Evolutionary conservation across 2,113 vertebrate genomes (phyloP), one percentile per base, ranked within the genome.

Genomic region (Grallaria varia): DNA sequence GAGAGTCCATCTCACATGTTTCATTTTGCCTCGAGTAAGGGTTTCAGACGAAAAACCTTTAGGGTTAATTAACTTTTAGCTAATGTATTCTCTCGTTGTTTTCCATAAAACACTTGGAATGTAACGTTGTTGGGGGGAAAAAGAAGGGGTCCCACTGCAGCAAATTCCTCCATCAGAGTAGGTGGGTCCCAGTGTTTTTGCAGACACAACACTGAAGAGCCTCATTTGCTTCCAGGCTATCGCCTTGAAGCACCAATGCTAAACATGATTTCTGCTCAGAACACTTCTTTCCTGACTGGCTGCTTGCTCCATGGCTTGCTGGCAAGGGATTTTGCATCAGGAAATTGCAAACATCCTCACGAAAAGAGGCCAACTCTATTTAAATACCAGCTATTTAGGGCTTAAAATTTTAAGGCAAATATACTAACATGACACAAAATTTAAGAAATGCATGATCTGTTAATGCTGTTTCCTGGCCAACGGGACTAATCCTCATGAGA

Each of bases 391-490:
- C 25, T 91, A 77, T 47, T 85, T 59, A 55, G 47, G 27, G 44
- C 63, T 90, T 81, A 53, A 59, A 23, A 56, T 63, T 84, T 80
- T 50, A 64, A 86, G 71, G 78, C 45, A 87, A 62, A 80, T 49
- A 49, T 80, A 83, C 50, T 80, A 74, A 83, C 0, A 4, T 74
- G 75, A 88, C 47, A 84, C 27, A 31, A 79, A 91, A 91, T 83
- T 56, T 71, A 50, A 92, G 63, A 88, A 90, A 84, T 39, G 64
- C 1, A 5, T 37, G 39, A 90, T 86, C 72, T 81, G 49, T 59
- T 92, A 92, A 75, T 77, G 50, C 80, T n/a, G 44, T 84, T 96
- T 93, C 55, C 85, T 40, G 64, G 85, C 75, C 79, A 95, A 59
- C 21, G 31, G 82, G 68, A 88, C 44, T 90, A 89, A 95, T 88